A percentile compares a stretch with the other conserved stretches of the same genome.
Conservation (phyloP, 1,140 invertebrate genomes). For the Oncopodura yosiiana region DNA sequence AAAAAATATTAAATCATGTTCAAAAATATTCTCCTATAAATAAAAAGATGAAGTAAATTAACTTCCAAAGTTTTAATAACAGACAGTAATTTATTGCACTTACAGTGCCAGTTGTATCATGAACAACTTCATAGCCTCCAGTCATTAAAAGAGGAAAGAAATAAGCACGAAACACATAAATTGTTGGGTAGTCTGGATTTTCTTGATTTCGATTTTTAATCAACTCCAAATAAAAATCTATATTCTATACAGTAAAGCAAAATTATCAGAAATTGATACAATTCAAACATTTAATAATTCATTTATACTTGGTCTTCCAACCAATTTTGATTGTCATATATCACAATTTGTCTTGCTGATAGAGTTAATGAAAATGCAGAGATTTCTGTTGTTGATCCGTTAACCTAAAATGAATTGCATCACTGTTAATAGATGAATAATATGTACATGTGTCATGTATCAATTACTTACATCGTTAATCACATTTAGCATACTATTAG, state of each 20-base stretch:
- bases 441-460: too few species aligned
- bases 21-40: slow-evolving; percentile 6
- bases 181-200: neutral
- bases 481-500: too few species aligned
- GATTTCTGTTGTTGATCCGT: too few species aligned
- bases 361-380: too few species aligned
- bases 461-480: too few species aligned
- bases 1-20: slow-evolving; percentile 6
- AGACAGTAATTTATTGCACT: neutral
- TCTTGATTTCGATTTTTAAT: neutral
- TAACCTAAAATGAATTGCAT: too few species aligned
- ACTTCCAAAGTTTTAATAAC: neutral
- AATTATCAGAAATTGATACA: too few species aligned
- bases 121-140: neutral
- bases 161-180: neutral
- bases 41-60: neutral
- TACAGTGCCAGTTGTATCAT: neutral
- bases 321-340: too few species aligned
- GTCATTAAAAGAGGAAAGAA: neutral
- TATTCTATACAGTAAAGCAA: neutral
- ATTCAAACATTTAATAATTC: too few species aligned
- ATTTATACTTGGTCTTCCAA: too few species aligned
- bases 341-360: too few species aligned
- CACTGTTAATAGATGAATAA: too few species aligned
- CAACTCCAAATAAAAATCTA: slow-evolving; percentile 11